These are phyloP conservation scores for Apeira syringaria DNA, from an alignment of 2,888 invertebrate species.

Conservation along the genomic window DNA sequence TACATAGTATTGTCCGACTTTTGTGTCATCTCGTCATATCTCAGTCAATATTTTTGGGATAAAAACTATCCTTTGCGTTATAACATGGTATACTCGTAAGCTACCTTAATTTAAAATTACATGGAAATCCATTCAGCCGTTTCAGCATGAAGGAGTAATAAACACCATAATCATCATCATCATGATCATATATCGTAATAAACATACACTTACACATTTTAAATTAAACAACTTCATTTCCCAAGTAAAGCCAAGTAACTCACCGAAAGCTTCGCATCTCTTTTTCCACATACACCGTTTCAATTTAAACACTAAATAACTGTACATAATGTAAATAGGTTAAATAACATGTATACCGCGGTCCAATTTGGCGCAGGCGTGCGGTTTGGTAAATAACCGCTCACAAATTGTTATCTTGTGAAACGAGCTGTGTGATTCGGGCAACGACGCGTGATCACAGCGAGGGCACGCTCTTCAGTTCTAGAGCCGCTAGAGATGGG, in stretches of 20 bases:
- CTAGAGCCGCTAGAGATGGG: conserved; percentile 58
- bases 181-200: no score
- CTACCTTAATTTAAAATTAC: no score
- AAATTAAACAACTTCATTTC: no score
- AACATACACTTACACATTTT: no score
- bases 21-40: no score
- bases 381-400: conserved; percentile 75
- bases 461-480: conserved; percentile 70
- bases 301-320: conserved; percentile 21
- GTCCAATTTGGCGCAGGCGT: conserved; percentile 73
- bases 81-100: no score
- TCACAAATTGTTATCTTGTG: conserved; percentile 83
- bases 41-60: no score
- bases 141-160: no score
- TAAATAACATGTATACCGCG: conserved; percentile 28
- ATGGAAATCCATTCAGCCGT: no score
- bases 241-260: not conserved
- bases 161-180: no score
- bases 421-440: conserved; percentile 81
- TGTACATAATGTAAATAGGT: conserved; percentile 21
- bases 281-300: not conserved
- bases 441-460: conserved; percentile 78
- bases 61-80: no score
- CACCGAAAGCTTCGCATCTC: not conserved
- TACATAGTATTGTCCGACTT: no score